Evolutionary conservation across 2,797 vertebrate genomes (phyloP).

Genomic region (Oreonectes daqikongensis): DNA sequence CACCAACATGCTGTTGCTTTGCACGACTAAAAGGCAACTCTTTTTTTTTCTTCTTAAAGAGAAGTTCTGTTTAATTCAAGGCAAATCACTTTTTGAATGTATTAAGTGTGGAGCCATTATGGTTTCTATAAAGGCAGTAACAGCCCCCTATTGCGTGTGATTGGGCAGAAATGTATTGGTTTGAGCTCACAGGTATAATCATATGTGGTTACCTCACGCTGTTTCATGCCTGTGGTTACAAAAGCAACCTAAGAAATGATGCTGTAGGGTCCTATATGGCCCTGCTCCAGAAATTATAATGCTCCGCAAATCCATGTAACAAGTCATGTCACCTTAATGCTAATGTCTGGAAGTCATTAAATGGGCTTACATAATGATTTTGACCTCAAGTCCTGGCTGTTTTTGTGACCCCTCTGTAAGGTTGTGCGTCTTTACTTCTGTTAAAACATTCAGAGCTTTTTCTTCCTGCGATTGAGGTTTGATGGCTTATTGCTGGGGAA

Average conservation of each 20-base stretch:
- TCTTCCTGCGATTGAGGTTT: too few relatives aligned
- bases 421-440: too few relatives aligned
- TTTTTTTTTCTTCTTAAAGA: neutral
- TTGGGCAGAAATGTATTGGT: conserved; percentile 20
- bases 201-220: conserved; percentile 35
- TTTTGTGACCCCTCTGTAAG: too few relatives aligned
- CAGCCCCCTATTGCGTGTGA: conserved; percentile 20
- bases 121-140: conserved; percentile 7
- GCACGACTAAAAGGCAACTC: conserved; percentile 5
- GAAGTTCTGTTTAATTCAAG: neutral
- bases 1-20: conserved; percentile 16
- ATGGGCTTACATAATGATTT: neutral
- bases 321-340: conserved; percentile 6
- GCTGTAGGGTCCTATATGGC: conserved; percentile 21
- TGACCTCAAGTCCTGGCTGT: too few relatives aligned
- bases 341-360: conserved; percentile 2
- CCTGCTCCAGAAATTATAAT: conserved; percentile 22
- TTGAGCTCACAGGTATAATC: conserved; percentile 21
- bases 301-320: conserved; percentile 13
- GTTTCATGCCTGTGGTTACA: conserved; percentile 31
- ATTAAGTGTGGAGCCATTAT: conserved; percentile 7
- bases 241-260: conserved; percentile 25
- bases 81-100: neutral
- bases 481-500: conserved; percentile 20
- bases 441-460: too few relatives aligned